Evolutionary conservation across 2,888 invertebrate genomes (phyloP), one percentile per base, ranked within the genome.

Genomic region (Cosmorhoe ocellata): DNA sequence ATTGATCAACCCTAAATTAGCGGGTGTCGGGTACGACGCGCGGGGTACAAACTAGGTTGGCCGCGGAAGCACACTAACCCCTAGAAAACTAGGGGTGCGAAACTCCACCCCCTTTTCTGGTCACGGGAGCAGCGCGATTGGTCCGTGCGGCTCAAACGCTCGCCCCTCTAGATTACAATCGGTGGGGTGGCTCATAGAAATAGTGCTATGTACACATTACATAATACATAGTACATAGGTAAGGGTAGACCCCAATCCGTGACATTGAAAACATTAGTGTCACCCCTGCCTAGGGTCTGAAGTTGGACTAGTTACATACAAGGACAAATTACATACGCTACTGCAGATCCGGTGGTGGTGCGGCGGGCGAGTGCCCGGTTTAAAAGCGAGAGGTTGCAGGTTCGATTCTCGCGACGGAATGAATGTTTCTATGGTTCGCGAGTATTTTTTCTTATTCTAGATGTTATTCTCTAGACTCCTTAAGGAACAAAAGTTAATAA

Each of bases 61-160:
- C 83, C 85, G 81, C 89, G 90, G 84, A 90, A 90, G 88, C 90
- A 90, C 85, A 90, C 88, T 90, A 90, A 90, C 90, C 90, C 90
- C 90, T 90, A 89, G 90, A 90, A 90, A 90, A 89, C 90, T 89
- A 88, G 90, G 90, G 90, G 90, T 89, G 89, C 87, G 87, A 90
- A 88, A 88, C 90, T 88, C 90, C 90, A 78, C 90, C 90, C 89
- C 73, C 88, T 88, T 90, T 90, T 88, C 89, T 90, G 90, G 89
- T 87, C 89, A 89, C 82, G 83, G 76, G 85, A 81, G 84, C 85
- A 82, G 83, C 77, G 85, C 80, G 84, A 90, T 90, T 90, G 90
- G 90, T 88, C 88, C 83, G 88, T 72, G 69, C 77, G 79, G 69
- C 72, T 72, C 78, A 74, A 79, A 80, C 81, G 77, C 78, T 82